Percentiles rank a stretch among this genome's conserved stretches.
Evolutionary conservation across 2,113 vertebrate genomes (phyloP).

Genomic region (Cervus canadensis): DNA sequence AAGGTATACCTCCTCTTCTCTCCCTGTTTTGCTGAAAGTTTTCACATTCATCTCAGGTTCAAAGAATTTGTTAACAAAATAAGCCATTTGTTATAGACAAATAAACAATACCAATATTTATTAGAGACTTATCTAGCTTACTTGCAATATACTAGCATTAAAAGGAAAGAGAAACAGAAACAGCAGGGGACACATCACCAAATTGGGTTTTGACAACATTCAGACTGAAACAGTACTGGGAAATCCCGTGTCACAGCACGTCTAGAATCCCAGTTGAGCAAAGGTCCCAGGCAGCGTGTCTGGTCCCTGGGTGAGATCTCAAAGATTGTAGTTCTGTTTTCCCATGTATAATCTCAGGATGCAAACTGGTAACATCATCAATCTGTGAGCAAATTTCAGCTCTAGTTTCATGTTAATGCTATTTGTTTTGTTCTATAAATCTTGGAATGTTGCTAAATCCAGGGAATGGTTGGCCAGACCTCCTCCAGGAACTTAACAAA

Average conservation of each 20-base stretch:
- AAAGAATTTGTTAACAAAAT: background rate
- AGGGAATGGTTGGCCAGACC: background rate
- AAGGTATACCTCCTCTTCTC: background rate
- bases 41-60: background rate
- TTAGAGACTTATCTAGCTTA: background rate
- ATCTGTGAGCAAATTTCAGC: background rate
- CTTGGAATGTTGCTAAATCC: background rate
- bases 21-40: background rate
- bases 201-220: background rate
- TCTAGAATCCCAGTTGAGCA: background rate
- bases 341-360: background rate
- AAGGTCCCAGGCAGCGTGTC: background rate
- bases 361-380: background rate
- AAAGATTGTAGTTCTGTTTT: background rate
- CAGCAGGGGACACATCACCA: background rate
- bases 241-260: background rate
- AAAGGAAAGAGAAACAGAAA: background rate
- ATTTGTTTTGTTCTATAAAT: background rate
- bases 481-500: background rate
- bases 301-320: background rate
- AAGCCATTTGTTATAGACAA: background rate
- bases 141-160: background rate
- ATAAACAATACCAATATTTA: background rate
- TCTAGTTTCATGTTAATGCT: background rate
- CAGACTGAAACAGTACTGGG: background rate